Percentiles rank a stretch among this genome's conserved stretches.
Evolutionary conservation across 1,140 invertebrate species (phyloP).

Genomic region (Penaeus indicus): DNA sequence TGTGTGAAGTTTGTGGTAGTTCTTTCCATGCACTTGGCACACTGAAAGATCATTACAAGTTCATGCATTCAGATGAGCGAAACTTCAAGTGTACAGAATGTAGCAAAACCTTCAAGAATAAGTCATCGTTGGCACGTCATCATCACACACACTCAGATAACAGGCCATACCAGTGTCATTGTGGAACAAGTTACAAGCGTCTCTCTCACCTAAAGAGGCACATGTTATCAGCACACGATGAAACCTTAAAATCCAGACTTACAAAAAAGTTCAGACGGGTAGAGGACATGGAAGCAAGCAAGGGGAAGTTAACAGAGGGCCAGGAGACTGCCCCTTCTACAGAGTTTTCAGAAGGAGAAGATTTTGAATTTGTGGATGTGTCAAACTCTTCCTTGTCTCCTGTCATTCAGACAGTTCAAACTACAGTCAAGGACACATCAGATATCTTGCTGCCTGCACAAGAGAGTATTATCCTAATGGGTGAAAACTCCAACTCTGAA

Average conservation of each 20-base stretch:
- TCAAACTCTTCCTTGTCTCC: constrained; percentile 39
- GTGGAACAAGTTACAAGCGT: constrained; percentile 69
- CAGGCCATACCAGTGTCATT: constrained; percentile 69
- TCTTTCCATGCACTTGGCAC: constrained; percentile 70
- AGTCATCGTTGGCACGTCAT: constrained; percentile 68
- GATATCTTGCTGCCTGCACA: constrained; percentile 38
- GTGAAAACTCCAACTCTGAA: constrained; percentile 47
- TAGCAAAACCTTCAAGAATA: constrained; percentile 69
- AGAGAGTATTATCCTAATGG: constrained; percentile 53
- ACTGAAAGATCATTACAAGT: constrained; percentile 70
- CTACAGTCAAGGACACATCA: constrained; percentile 37
- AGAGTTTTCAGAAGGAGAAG: constrained; percentile 45
- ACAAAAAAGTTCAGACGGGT: constrained; percentile 48
- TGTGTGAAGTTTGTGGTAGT: constrained; percentile 71
- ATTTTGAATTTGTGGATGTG: constrained; percentile 50
- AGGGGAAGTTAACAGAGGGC: background rate
- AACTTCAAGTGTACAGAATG: constrained; percentile 69
- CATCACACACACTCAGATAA: constrained; percentile 67
- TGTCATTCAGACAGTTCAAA: constrained; percentile 26
- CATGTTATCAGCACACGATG: constrained; percentile 68
- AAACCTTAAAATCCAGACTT: constrained; percentile 45
- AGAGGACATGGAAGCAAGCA: constrained; percentile 28
- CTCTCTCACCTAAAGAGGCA: constrained; percentile 71
- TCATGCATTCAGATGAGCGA: constrained; percentile 70
- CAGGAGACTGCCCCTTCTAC: background rate